Percentiles rank a stretch among this genome's conserved stretches.
phyloP scores from a whole-genome alignment of 2,797 vertebrate species.

The Sebastes minor region DNA sequence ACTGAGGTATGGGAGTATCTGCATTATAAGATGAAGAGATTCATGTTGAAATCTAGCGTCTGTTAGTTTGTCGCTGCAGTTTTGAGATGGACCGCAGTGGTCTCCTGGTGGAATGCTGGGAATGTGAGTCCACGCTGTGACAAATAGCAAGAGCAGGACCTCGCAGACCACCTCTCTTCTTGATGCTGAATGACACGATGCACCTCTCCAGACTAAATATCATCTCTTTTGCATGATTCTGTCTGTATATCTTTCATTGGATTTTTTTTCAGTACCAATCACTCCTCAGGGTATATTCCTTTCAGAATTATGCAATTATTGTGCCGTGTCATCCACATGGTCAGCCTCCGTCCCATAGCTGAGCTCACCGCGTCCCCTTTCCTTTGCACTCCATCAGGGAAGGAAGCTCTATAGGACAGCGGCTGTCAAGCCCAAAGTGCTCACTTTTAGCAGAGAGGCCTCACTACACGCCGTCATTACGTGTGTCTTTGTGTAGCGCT shows the following conservation, averaged over 20 bases:
- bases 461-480: constrained; percentile 25
- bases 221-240: neutral
- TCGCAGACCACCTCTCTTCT: constrained; percentile 27
- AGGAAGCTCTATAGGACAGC: constrained; percentile 14
- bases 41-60: neutral
- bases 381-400: constrained; percentile 3
- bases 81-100: constrained; percentile 32
- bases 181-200: constrained; percentile 33
- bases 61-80: constrained; percentile 22
- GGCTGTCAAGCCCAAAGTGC: neutral
- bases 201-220: constrained; percentile 7
- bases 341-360: neutral
- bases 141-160: constrained; percentile 30
- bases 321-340: constrained; percentile 26
- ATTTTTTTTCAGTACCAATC: neutral
- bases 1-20: neutral
- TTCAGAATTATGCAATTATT: constrained; percentile 33
- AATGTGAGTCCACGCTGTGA: constrained; percentile 57
- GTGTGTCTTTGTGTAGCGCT: constrained; percentile 34
- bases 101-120: constrained; percentile 64
- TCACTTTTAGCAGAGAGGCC: constrained; percentile 15
- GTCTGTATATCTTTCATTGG: neutral
- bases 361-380: neutral
- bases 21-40: neutral
- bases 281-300: neutral